phyloP scores from a whole-genome alignment of 2,888 invertebrate genomes.

The Eupithecia inturbata region DNA sequence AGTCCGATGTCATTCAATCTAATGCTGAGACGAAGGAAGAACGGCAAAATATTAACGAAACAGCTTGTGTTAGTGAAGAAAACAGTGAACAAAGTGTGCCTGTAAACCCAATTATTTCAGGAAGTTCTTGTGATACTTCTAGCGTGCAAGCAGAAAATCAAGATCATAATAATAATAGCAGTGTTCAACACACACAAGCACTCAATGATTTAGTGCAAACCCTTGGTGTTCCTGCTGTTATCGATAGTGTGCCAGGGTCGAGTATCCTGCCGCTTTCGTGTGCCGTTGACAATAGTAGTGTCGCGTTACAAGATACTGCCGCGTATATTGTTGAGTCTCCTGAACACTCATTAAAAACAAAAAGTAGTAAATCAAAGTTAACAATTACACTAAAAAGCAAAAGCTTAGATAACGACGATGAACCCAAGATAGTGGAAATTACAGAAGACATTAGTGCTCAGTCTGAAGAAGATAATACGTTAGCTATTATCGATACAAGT shows the following conservation, averaged over 20 bases:
- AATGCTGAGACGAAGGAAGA: slow-evolving; percentile 34
- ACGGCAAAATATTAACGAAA: slow-evolving; percentile 10
- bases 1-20: slow-evolving; percentile 46
- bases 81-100: slow-evolving; percentile 17
- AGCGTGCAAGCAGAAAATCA: slow-evolving; percentile 38
- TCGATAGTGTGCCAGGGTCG: slow-evolving; percentile 9
- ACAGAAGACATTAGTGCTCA: slow-evolving; percentile 58
- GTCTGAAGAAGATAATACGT: slow-evolving; percentile 56
- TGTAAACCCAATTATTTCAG: slow-evolving; percentile 21
- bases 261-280: slow-evolving; percentile 7
- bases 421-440: slow-evolving; percentile 74
- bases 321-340: slow-evolving; percentile 77
- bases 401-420: slow-evolving; percentile 78
- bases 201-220: slow-evolving; percentile 32
- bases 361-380: slow-evolving; percentile 61
- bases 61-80: slow-evolving; percentile 14
- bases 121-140: not conserved
- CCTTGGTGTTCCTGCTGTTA: slow-evolving; percentile 18
- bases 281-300: slow-evolving; percentile 20
- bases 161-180: slow-evolving; percentile 63
- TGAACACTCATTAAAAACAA: slow-evolving; percentile 59
- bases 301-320: slow-evolving; percentile 36
- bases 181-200: slow-evolving; percentile 36
- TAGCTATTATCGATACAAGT: slow-evolving; percentile 73
- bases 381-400: slow-evolving; percentile 71